Base-by-base conservation (phyloP, 2,888 invertebrate genomes). In the Epinotia nisella region DNA sequence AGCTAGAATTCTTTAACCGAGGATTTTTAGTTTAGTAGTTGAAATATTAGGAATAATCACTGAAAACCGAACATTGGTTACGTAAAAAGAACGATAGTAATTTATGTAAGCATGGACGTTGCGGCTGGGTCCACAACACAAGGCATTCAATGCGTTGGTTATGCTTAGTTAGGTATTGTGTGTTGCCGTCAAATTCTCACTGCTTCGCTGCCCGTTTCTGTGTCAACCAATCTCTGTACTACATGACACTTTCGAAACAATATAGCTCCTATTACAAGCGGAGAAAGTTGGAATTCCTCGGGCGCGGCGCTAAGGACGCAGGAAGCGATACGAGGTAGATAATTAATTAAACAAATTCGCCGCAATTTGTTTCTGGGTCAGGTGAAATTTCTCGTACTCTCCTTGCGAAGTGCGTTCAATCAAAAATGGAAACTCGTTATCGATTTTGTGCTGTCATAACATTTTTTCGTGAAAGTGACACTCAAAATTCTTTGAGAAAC, bases 141-240 rank as follows among this genome's bases (percentile, higher is more conserved):
- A 68, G 68, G 61, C 70, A 75, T 76, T 80, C 76, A 81, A 82
- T 79, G 72, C 76, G 72, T 75, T 75, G 77, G 71, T 77, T 76
- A 80, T 77, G 78, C 78, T 76, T 77, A 75, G 75, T 78, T 76
- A 72, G 45, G 74, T 75, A 76, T 81, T 83, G 79, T 82, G 75
- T 61, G 41, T 71, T 79, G 56, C 68, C 78, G 79, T 62, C 77
- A 61, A 78, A 76, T 80, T 75, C 79, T 84, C 80, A 80, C 80
- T 78, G 76, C 76, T 60, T 39, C 69, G 66, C 61, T 65, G 70
- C 64, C 69, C 56, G 71, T 72, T 60, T 71, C 58, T 66, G 69
- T 75, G 69, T 71, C 53, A 53, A 65, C 70, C 35, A 56, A 72
- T 72, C 67, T 62, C 55, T 68, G 61, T 68, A 55, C 24, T 53